These are phyloP conservation scores for Limnephilus rhombicus DNA, from an alignment of 2,888 invertebrate genomes.

Conservation along the genomic window DNA sequence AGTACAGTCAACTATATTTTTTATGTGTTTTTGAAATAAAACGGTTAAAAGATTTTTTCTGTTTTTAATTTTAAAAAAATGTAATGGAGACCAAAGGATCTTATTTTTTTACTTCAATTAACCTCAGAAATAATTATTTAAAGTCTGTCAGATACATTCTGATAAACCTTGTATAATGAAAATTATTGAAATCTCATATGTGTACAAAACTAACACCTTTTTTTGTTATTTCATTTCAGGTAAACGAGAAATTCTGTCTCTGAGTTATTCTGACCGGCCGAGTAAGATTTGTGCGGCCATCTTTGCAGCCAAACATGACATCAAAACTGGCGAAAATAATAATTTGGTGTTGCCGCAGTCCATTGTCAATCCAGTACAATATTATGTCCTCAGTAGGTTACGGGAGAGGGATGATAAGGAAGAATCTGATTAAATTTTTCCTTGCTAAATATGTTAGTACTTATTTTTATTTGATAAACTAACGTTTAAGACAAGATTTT, in stretches of 20 bases:
- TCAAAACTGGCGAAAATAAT: not conserved
- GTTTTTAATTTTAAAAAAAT: too few relatives aligned
- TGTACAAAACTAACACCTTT: not conserved
- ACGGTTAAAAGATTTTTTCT: too few relatives aligned
- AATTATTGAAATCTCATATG: not conserved
- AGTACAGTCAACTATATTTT: too few relatives aligned
- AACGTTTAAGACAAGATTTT: too few relatives aligned
- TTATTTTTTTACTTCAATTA: too few relatives aligned
- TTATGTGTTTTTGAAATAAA: too few relatives aligned
- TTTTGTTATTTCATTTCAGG: slow-evolving; percentile 20
- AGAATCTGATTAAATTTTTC: slow-evolving; percentile 31
- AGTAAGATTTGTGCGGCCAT: slow-evolving; percentile 49
- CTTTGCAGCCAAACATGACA: not conserved
- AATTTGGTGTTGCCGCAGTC: not conserved
- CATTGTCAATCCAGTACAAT: slow-evolving; percentile 47
- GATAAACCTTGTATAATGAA: not conserved
- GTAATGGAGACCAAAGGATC: too few relatives aligned
- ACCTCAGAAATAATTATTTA: too few relatives aligned
- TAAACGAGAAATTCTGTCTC: slow-evolving; percentile 29
- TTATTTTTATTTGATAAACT: too few relatives aligned
- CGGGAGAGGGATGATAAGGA: not conserved
- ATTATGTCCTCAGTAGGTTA: slow-evolving; percentile 44
- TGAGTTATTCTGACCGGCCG: not conserved
- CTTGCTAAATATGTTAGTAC: not conserved
- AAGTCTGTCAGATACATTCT: too few relatives aligned